A percentile compares a stretch with the other conserved stretches of the same genome.
These are phyloP conservation scores for Meiosimyza platycephala DNA, from an alignment of 2,888 invertebrate genomes.

Conservation along the genomic window DNA sequence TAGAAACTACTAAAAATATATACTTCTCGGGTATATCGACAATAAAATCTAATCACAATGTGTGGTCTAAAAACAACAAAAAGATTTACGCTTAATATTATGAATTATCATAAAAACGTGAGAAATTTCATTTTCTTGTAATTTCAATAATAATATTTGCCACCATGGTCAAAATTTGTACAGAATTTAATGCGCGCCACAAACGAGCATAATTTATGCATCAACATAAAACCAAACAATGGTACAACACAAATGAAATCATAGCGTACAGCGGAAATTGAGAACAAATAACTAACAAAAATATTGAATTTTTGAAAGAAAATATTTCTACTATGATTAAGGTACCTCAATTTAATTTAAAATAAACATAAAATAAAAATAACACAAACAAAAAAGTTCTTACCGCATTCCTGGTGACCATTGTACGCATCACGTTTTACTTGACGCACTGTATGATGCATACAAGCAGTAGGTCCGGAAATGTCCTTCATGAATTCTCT, in stretches of 20 bases:
- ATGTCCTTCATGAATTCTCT: slow-evolving; percentile 29
- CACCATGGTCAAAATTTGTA: no score
- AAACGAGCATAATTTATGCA: no score
- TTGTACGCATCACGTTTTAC: slow-evolving; percentile 26
- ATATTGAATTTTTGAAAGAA: background rate
- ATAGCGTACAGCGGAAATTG: background rate
- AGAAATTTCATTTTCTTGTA: no score
- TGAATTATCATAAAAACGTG: no score
- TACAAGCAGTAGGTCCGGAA: slow-evolving; percentile 30
- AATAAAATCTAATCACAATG: no score
- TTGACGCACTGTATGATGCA: slow-evolving; percentile 7
- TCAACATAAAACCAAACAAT: background rate
- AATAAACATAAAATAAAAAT: slow-evolving; percentile 21
- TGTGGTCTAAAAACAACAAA: no score
- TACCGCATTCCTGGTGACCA: background rate
- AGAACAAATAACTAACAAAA: background rate
- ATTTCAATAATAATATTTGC: no score
- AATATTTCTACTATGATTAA: slow-evolving; percentile 1
- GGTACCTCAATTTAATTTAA: slow-evolving; percentile 14
- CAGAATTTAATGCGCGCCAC: no score
- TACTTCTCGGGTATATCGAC: no score
- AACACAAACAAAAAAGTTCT: slow-evolving; percentile 10
- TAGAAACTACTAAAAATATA: no score
- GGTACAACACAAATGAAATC: background rate
- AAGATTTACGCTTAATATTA: no score